A percentile compares a stretch with the other conserved stretches of the same genome.
Evolutionary conservation across 2,113 vertebrate species (phyloP).

Genomic region (Oncorhynchus masou): DNA sequence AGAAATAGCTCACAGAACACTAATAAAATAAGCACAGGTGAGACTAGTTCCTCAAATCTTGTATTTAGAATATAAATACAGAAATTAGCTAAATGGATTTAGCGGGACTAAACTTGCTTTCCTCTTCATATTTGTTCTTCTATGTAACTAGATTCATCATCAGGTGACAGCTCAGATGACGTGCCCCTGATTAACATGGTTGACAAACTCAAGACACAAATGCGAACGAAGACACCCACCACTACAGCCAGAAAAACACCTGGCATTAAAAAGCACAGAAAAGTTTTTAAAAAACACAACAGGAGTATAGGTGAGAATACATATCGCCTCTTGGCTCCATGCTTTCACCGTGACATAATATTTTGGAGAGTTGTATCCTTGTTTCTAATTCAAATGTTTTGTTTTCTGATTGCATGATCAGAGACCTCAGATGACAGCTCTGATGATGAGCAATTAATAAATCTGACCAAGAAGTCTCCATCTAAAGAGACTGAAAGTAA

Average conservation of each 20-base stretch:
- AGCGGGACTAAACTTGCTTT: neutral
- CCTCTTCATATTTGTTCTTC: neutral
- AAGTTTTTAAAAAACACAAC: neutral
- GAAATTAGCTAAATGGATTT: too few relatives aligned
- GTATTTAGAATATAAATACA: too few relatives aligned
- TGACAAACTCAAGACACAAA: neutral
- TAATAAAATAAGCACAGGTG: conserved; percentile 11
- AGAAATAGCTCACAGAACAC: conserved; percentile 5
- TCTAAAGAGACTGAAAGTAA: neutral
- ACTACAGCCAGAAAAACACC: neutral
- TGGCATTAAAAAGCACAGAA: neutral
- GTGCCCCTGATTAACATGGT: neutral
- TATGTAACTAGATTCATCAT: neutral
- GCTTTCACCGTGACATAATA: neutral
- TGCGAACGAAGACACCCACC: neutral
- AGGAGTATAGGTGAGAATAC: neutral
- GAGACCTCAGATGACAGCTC: conserved; percentile 40
- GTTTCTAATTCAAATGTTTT: neutral
- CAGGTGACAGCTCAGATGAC: neutral
- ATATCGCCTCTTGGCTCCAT: neutral
- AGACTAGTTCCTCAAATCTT: neutral
- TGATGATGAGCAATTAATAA: conserved; percentile 30
- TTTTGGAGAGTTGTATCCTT: too few relatives aligned
- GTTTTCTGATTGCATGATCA: neutral
- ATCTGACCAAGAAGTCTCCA: conserved; percentile 24